phyloP scores from a whole-genome alignment of 2,797 vertebrate genomes.

The Fistularia commersonii region DNA sequence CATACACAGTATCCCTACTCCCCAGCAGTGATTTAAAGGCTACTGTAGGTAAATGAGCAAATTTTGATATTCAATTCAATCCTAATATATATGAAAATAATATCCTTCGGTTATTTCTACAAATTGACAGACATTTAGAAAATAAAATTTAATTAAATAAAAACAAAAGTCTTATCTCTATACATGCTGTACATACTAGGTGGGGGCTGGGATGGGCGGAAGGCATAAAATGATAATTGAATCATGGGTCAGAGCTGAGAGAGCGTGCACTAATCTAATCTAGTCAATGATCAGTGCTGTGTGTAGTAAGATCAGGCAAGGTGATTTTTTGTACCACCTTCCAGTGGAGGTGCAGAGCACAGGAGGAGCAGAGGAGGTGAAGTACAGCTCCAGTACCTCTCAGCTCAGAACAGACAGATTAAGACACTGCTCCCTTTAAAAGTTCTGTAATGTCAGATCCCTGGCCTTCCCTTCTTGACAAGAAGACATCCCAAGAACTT shows the following conservation, averaged over 20 bases:
- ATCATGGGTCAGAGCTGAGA: constrained; percentile 31
- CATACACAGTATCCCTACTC: too few relatives aligned
- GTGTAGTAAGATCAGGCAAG: constrained; percentile 33
- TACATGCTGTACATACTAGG: background rate
- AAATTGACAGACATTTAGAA: too few relatives aligned
- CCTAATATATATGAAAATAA: too few relatives aligned
- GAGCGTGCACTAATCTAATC: constrained; percentile 38
- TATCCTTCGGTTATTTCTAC: too few relatives aligned
- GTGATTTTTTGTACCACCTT: constrained; percentile 51
- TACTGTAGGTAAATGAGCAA: too few relatives aligned
- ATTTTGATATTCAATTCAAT: too few relatives aligned
- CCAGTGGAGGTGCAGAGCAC: constrained; percentile 3
- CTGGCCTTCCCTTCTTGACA: constrained; percentile 1
- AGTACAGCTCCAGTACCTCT: background rate
- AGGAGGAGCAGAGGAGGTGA: constrained; percentile 7
- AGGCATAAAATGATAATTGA: constrained; percentile 23
- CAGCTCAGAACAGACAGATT: constrained; percentile 28
- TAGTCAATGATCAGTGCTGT: constrained; percentile 47
- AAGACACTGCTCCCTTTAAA: constrained; percentile 6
- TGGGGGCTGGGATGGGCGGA: too few relatives aligned
- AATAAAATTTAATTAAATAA: too few relatives aligned
- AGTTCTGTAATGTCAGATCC: constrained; percentile 1
- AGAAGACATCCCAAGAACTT: constrained; percentile 14
- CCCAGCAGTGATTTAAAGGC: too few relatives aligned
- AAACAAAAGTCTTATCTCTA: background rate